phyloP scores from a whole-genome alignment of 2,888 invertebrate species.

The Merodon equestris region DNA sequence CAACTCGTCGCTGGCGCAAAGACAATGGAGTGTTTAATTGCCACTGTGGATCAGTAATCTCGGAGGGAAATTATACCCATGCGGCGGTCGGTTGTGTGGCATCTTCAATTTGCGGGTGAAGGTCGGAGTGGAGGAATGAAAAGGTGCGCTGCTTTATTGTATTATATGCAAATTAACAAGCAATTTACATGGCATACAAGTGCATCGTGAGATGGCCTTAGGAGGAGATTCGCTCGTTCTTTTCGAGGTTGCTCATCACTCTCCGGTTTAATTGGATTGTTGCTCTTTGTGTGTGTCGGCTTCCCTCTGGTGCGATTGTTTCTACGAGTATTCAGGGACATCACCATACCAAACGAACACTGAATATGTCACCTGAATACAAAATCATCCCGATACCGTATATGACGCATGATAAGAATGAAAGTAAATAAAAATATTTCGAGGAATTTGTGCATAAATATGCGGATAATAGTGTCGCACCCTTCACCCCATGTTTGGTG shows the following conservation, averaged over 20 bases:
- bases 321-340: constrained; percentile 49
- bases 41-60: neutral
- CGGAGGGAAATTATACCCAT: neutral
- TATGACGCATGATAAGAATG: constrained; percentile 36
- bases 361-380: constrained; percentile 47
- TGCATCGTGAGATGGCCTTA: too few species aligned
- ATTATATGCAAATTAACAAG: neutral
- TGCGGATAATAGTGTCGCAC: neutral
- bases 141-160: too few species aligned
- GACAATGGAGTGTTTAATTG: neutral
- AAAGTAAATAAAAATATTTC: constrained; percentile 11
- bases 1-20: neutral
- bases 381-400: constrained; percentile 39
- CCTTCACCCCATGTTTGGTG: too few species aligned
- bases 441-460: constrained; percentile 1
- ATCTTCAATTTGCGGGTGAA: neutral
- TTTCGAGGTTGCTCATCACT: too few species aligned
- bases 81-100: too few species aligned
- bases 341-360: neutral
- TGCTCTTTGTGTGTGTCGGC: constrained; percentile 27
- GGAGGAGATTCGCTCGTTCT: too few species aligned
- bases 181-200: constrained; percentile 45
- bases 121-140: neutral
- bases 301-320: constrained; percentile 52
- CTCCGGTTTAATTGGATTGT: too few species aligned